These are phyloP conservation scores for Phania funesta DNA, from an alignment of 2,888 invertebrate species.

Conservation along the genomic window DNA sequence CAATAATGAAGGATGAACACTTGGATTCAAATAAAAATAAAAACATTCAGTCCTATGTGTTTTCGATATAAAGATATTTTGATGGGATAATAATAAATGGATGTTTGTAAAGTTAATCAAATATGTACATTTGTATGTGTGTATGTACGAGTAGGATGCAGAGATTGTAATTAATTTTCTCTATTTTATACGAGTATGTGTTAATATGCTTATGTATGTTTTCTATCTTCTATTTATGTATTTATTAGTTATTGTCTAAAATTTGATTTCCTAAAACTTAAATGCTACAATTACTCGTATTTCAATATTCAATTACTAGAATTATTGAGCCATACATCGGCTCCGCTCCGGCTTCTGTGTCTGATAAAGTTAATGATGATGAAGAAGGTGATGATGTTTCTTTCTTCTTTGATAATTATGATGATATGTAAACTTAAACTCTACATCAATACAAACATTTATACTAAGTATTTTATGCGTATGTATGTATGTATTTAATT, in stretches of 20 bases:
- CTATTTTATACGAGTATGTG: conserved; percentile 10
- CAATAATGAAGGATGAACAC: too few species aligned
- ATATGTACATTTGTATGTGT: too few species aligned
- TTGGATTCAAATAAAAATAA: too few species aligned
- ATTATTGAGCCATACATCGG: not conserved
- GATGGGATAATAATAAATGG: too few species aligned
- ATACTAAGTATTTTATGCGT: conserved; percentile 27
- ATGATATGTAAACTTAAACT: conserved; percentile 42
- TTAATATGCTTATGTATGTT: not conserved
- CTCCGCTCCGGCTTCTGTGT: not conserved
- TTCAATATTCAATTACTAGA: not conserved
- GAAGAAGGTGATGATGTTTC: not conserved
- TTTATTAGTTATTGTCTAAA: conserved; percentile 68
- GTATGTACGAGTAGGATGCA: too few species aligned
- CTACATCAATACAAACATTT: conserved; percentile 29
- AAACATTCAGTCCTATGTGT: too few species aligned
- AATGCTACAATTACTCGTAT: conserved; percentile 39
- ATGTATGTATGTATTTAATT: conserved; percentile 6
- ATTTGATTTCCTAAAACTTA: conserved; percentile 67
- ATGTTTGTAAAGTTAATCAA: too few species aligned
- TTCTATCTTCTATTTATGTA: conserved; percentile 67
- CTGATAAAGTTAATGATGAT: not conserved
- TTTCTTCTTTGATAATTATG: not conserved
- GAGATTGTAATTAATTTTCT: too few species aligned
- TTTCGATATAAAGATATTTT: too few species aligned